A percentile compares a stretch with the other conserved stretches of the same genome.
Conservation (phyloP, 1,140 invertebrate genomes). For the Danaus plexippus region DNA sequence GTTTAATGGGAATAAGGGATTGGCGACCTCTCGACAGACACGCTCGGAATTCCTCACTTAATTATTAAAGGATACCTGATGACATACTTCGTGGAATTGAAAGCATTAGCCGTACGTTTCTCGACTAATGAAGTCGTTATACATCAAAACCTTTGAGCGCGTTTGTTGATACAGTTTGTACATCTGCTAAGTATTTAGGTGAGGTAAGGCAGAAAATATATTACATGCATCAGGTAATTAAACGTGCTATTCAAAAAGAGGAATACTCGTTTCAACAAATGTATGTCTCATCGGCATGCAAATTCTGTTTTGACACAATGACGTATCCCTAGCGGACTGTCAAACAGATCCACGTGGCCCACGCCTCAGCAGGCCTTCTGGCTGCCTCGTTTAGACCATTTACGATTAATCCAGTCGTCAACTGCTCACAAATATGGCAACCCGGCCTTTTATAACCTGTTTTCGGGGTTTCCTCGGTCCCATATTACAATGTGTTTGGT, state of each 20-base stretch:
- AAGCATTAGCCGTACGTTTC: not conserved
- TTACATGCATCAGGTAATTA: no score
- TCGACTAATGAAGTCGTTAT: conserved; percentile 1
- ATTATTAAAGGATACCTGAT: conserved; percentile 29
- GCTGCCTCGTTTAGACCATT: conserved; percentile 64
- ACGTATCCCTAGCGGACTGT: conserved; percentile 40
- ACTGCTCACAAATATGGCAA: conserved; percentile 64
- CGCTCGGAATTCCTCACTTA: conserved; percentile 33
- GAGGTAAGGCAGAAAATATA: no score
- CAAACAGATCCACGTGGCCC: conserved; percentile 54
- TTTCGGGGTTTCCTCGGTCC: conserved; percentile 64
- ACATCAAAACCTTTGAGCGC: not conserved
- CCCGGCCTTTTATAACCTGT: conserved; percentile 66
- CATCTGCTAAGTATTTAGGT: no score
- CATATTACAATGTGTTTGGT: conserved; percentile 28
- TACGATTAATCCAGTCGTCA: conserved; percentile 66
- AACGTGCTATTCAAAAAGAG: not conserved
- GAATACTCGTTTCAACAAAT: not conserved
- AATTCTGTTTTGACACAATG: conserved; percentile 29
- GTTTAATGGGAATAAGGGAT: conserved; percentile 36
- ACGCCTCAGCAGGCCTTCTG: conserved; percentile 16
- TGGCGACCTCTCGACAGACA: conserved; percentile 37
- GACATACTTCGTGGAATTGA: conserved; percentile 18
- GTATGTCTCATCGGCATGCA: not conserved
- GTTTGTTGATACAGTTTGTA: not conserved